Percentiles rank a stretch among this genome's conserved stretches.
phyloP scores from a whole-genome alignment of 1,140 invertebrate genomes.

The Hermetia illucens region DNA sequence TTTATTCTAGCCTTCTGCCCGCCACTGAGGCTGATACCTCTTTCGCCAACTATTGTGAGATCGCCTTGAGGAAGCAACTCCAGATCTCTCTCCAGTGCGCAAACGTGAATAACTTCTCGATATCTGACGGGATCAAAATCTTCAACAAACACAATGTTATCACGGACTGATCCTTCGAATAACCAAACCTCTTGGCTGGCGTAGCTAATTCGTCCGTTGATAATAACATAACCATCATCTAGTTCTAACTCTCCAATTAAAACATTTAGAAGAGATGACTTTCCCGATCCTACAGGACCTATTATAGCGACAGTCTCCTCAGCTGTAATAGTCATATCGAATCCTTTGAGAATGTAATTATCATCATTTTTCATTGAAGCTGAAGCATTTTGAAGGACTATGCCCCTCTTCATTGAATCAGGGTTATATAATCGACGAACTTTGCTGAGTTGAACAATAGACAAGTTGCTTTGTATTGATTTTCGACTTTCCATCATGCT shows the following conservation, averaged over 20 bases:
- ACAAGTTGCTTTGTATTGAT: neutral
- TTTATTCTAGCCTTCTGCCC: slow-evolving; percentile 72
- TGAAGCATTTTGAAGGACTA: slow-evolving; percentile 26
- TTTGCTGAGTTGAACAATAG: neutral
- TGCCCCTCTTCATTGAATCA: slow-evolving; percentile 34
- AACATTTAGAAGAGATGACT: slow-evolving; percentile 53
- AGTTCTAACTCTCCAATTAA: slow-evolving; percentile 60
- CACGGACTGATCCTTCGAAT: slow-evolving; percentile 40
- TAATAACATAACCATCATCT: slow-evolving; percentile 38
- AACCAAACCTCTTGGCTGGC: slow-evolving; percentile 66
- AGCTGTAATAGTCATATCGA: slow-evolving; percentile 35
- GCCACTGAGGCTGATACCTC: slow-evolving; percentile 55
- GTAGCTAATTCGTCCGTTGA: slow-evolving; percentile 61
- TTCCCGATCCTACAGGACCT: slow-evolving; percentile 71
- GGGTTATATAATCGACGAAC: slow-evolving; percentile 16
- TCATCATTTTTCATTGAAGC: slow-evolving; percentile 31
- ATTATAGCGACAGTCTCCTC: slow-evolving; percentile 49
- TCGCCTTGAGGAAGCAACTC: slow-evolving; percentile 46
- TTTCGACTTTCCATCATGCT: slow-evolving; percentile 17
- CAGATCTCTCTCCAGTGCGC: slow-evolving; percentile 43
- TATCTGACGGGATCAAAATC: slow-evolving; percentile 44
- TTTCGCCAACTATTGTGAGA: slow-evolving; percentile 65
- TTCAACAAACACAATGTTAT: slow-evolving; percentile 74
- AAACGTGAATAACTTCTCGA: slow-evolving; percentile 40
- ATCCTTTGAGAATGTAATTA: slow-evolving; percentile 27